Base-by-base conservation (phyloP, 2,113 vertebrate genomes). In the Cisticola juncidis region DNA sequence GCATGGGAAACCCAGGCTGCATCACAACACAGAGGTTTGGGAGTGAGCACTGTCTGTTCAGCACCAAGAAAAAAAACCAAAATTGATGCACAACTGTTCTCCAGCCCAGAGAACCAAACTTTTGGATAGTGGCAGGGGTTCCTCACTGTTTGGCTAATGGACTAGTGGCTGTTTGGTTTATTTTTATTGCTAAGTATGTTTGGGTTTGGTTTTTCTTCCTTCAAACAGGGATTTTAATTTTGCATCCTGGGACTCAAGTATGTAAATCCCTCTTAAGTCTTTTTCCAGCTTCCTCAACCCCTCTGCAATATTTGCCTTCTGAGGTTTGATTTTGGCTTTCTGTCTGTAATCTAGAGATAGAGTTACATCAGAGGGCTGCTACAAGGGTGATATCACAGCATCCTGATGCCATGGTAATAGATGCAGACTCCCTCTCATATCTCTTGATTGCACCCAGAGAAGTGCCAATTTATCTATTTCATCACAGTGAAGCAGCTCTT, bases 391-490 rank as follows among this genome's bases (percentile, higher is more conserved):
- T 84, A 86, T 86, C 65, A 40, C 56, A 92, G 65, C 69, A 36
- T 74, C 60, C 72, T 89, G 91, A 76, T 95, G 72, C 73, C 81
- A 64, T 81, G 72, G 79, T 83, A 93, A 86, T 83, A 50, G 88
- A 88, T 94, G 79, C 82, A 88, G 68, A 14, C 69, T 81, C 64
- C 44, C 72, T n/a, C 74, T 83, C 80, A 0, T 86, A 94, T 88
- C 88, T 93, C 71, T 51, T 92, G 86, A 95, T 93, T 95, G 83
- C 77, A 95, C 86, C 31, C 23, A 2, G 38, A 88, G 88, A 86
- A 93, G 51, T 74, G 72, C 64, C 69, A 74, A 66, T 95, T 95
- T 93, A 94, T 93, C 92, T 95, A 17, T 93, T 94, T 81, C 72
- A 88, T 92, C 83, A 73, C 76, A 44, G 72, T 71, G 81, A 92